Conservation (phyloP, 92 coral and sea anemone species). For the Ricordea florida region DNA sequence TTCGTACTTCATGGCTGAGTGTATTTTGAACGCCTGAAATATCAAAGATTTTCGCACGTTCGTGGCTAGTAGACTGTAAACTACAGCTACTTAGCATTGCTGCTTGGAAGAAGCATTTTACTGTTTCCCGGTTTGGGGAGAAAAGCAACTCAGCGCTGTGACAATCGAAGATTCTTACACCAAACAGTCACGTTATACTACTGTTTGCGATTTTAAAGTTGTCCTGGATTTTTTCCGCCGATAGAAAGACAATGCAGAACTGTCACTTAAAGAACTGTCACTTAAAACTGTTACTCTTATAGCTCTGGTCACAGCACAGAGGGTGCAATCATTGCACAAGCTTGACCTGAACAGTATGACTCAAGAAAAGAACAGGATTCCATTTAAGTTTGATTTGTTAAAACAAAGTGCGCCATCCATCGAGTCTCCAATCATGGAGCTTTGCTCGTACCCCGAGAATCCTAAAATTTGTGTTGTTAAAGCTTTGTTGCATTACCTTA, state of each 20-base stretch:
- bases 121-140: neutral
- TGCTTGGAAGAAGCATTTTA: slow-evolving; percentile 19
- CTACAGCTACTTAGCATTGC: neutral
- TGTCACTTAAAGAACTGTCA: neutral
- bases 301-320: neutral
- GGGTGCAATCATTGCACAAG: slow-evolving; percentile 12
- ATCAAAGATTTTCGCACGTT: neutral
- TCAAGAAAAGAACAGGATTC: neutral
- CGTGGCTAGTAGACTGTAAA: too few relatives aligned
- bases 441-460: neutral
- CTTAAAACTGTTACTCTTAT: neutral
- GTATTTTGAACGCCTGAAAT: neutral
- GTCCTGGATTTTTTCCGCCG: neutral
- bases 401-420: slow-evolving; percentile 37
- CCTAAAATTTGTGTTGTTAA: slow-evolving; percentile 28
- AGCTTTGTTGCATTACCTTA: neutral
- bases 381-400: neutral
- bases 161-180: neutral
- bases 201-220: neutral
- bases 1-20: neutral
- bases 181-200: neutral
- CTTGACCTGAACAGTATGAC: neutral
- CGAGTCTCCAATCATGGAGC: slow-evolving; percentile 26
- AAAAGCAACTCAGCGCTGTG: neutral
- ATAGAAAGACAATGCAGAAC: neutral